Evolutionary conservation across 1,140 invertebrate species (phyloP).

Genomic region (Saccostrea cuccullata): DNA sequence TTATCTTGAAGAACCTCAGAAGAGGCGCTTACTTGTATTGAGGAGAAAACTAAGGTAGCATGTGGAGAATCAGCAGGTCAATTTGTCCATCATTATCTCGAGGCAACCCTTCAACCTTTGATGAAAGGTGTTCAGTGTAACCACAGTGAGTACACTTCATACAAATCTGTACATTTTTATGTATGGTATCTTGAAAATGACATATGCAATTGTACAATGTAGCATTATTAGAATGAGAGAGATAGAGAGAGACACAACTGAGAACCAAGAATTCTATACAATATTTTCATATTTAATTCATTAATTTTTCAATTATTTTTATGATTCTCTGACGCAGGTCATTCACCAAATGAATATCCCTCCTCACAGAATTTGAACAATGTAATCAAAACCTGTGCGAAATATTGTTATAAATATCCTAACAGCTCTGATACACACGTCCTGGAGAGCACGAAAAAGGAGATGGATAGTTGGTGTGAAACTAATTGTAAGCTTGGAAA

Average conservation of each 20-base stretch:
- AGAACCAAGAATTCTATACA: not conserved
- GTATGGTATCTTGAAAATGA: too few relatives aligned
- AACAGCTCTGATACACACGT: not conserved
- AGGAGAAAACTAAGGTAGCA: not conserved
- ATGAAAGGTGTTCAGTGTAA: not conserved
- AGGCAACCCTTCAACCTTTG: not conserved
- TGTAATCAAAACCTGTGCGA: not conserved
- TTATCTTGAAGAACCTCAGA: not conserved
- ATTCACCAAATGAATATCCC: not conserved
- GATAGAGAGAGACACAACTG: too few relatives aligned
- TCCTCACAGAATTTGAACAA: not conserved
- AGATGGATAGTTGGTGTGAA: not conserved
- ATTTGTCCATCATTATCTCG: not conserved
- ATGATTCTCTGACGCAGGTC: not conserved
- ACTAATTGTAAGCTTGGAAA: not conserved
- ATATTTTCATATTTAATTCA: not conserved
- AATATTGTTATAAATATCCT: conserved; percentile 9
- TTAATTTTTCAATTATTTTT: not conserved
- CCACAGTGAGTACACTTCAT: not conserved
- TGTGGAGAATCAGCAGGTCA: not conserved
- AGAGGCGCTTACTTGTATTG: not conserved
- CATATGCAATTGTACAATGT: too few relatives aligned
- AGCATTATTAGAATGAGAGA: too few relatives aligned
- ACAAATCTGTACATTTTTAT: not conserved
- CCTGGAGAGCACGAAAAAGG: not conserved